phyloP scores from a whole-genome alignment of 1,140 invertebrate species.

The Sminthurides bifidus region DNA sequence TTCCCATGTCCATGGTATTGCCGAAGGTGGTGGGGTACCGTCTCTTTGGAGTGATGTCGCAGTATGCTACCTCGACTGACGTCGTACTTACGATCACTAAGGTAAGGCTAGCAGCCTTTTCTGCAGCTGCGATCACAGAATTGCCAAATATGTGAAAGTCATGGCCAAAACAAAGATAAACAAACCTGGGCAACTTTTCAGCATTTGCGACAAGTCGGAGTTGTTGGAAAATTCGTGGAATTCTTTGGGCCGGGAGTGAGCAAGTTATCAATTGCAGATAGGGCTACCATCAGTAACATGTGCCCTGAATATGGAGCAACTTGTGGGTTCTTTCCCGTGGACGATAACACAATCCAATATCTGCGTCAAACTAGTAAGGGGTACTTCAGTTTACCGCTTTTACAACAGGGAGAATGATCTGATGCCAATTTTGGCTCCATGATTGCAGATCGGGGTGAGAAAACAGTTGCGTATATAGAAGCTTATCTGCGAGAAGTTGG shows the following conservation, averaged over 20 bases:
- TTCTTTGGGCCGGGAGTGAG: constrained; percentile 90
- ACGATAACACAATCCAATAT: constrained; percentile 71
- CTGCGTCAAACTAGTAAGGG: constrained; percentile 72
- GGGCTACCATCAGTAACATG: constrained; percentile 93
- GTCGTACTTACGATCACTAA: constrained; percentile 95
- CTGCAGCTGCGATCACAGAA: neutral
- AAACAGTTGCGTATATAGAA: constrained; percentile 72
- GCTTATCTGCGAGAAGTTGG: constrained; percentile 66
- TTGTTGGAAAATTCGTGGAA: constrained; percentile 97
- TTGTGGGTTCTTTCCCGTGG: constrained; percentile 90
- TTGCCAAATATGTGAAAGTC: constrained; percentile 11
- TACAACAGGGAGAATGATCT: too few species aligned
- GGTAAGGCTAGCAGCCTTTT: constrained; percentile 41
- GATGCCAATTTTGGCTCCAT: constrained; percentile 9
- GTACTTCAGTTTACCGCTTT: too few species aligned
- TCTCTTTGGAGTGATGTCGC: constrained; percentile 64
- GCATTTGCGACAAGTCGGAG: constrained; percentile 83
- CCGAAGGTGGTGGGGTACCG: constrained; percentile 93
- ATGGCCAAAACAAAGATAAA: too few species aligned
- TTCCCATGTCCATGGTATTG: constrained; percentile 90
- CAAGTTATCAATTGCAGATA: constrained; percentile 82
- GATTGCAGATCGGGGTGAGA: constrained; percentile 59
- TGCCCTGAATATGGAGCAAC: constrained; percentile 97
- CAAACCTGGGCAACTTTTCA: too few species aligned
- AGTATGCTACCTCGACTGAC: constrained; percentile 90